These are phyloP conservation scores for Malurus leucopterus DNA, from an alignment of 2,797 vertebrate genomes.

Conservation along the genomic window DNA sequence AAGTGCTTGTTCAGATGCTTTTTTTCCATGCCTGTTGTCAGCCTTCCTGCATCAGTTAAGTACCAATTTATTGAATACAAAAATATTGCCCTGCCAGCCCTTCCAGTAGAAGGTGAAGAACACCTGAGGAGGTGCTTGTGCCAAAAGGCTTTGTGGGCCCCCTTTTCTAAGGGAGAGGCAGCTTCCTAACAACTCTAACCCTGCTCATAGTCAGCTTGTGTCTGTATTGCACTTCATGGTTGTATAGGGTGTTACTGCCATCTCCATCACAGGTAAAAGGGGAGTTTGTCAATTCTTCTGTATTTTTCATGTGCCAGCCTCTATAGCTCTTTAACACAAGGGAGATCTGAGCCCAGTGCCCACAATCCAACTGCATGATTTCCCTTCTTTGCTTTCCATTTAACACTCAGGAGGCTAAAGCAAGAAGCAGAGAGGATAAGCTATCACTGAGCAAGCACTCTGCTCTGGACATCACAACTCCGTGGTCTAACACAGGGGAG, in stretches of 20 bases:
- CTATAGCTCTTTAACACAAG: neutral
- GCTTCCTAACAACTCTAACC: neutral
- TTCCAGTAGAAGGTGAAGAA: neutral
- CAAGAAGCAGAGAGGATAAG: neutral
- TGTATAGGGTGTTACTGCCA: neutral
- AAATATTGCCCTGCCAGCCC: neutral
- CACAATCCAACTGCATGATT: neutral
- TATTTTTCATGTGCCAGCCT: neutral
- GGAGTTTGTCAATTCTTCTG: neutral
- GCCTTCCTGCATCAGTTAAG: neutral
- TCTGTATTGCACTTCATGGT: neutral
- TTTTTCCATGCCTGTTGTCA: neutral
- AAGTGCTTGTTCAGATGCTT: neutral
- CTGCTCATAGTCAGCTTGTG: neutral
- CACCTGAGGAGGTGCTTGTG: neutral
- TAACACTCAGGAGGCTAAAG: neutral
- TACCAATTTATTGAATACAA: neutral
- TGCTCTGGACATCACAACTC: neutral
- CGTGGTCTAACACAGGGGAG: accelerated
- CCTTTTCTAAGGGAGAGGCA: neutral
- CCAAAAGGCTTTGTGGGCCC: neutral
- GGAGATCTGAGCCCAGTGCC: neutral
- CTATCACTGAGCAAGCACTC: neutral
- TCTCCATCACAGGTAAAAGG: neutral
- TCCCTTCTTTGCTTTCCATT: neutral